Percentiles rank a stretch among this genome's conserved stretches.
Evolutionary conservation across 2,797 vertebrate species (phyloP).

Genomic region (Carapus acus): DNA sequence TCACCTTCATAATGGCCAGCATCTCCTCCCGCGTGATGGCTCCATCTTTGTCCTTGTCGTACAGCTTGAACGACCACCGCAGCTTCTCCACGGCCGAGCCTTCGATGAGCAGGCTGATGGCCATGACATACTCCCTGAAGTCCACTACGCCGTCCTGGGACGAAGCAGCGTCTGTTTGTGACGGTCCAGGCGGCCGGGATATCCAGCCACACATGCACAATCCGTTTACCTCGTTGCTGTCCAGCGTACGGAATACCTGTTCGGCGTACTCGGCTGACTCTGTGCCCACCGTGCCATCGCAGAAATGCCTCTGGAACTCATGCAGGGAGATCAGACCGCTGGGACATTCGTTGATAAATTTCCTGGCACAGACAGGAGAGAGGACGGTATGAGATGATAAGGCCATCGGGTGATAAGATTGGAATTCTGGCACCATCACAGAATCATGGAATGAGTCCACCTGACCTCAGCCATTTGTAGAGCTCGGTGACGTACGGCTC

Average conservation of each 20-base stretch:
- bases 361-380: constrained; percentile 47
- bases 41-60: constrained; percentile 67
- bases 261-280: constrained; percentile 63
- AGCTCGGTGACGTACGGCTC: constrained; percentile 66
- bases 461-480: constrained; percentile 71
- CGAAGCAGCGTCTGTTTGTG: constrained; percentile 4
- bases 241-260: constrained; percentile 66
- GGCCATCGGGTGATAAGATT: constrained; percentile 4
- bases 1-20: constrained; percentile 71
- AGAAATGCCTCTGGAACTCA: constrained; percentile 72
- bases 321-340: constrained; percentile 68
- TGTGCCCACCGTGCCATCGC: constrained; percentile 60
- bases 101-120: constrained; percentile 65
- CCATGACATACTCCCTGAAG: constrained; percentile 71
- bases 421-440: too few relatives aligned
- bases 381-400: neutral
- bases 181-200: too few relatives aligned
- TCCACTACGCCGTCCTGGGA: constrained; percentile 64
- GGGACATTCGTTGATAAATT: constrained; percentile 67
- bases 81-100: constrained; percentile 68
- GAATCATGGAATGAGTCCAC: neutral
- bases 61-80: constrained; percentile 72
- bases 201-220: neutral
- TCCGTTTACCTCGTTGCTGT: constrained; percentile 66
- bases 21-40: constrained; percentile 66